Evolutionary conservation across 2,888 invertebrate genomes (phyloP), one percentile per base, ranked within the genome.

Genomic region (Creontiades dilutus): DNA sequence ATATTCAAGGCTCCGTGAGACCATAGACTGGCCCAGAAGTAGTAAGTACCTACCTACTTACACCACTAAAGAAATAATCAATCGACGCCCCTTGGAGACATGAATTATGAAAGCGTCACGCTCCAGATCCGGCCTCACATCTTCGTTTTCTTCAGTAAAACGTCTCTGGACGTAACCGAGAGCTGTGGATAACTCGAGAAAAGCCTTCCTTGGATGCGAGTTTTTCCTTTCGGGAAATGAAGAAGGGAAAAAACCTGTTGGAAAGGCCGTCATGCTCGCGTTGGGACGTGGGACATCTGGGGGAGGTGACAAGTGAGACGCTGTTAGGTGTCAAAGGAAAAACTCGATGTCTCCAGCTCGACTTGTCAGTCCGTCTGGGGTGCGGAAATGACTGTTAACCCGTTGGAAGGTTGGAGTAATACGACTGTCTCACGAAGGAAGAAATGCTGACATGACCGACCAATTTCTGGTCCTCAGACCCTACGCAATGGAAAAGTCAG

Each of bases 251-350:
- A 68, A 68, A 68, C 68, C 68, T 68, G 68, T 68, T 68, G 68
- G 68, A 23, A 37, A 68, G 68, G 68, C 68, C 23, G 68, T 68
- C 68, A 68, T 68, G 68, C 68, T 68, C 68, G 9, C 68, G 23
- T 68, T 23, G 27, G 68, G 68, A 68, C 68, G 68, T 68, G 19
- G 68, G 27, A 68, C 19, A 27, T 27, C 68, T 23, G 5, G 23
- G 61, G 2, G 19, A 61, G 23, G 23, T 68, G 68, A 68, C 68
- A 27, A 68, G 68, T 68, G 68, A 68, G 68, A 23, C 19, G 68
- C 68, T 68, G 68, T 68, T 23, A 52, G 68, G 68, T 68, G 68
- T 68, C 68, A 23, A 68, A 68, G 52, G 57, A 68, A 68, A 68
- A 68, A 68, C 23, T 23, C 23, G 68, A 68, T 61, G 68, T 68